phyloP scores from a whole-genome alignment of 2,113 vertebrate genomes.

The Polypterus bichir region DNA sequence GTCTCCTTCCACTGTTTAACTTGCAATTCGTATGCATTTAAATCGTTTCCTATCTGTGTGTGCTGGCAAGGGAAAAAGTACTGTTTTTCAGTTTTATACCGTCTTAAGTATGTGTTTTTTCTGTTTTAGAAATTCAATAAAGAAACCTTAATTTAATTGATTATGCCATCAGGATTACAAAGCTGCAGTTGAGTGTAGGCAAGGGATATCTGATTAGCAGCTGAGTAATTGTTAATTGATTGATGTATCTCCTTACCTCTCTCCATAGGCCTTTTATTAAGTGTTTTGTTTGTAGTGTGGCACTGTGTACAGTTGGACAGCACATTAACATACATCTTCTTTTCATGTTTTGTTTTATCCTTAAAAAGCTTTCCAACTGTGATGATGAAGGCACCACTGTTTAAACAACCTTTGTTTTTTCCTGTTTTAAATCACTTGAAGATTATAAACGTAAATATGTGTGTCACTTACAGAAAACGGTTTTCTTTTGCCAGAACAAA shows the following conservation, averaged over 20 bases:
- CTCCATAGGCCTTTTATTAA: slow-evolving; percentile 44
- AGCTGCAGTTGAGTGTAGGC: slow-evolving; percentile 33
- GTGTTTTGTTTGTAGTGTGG: slow-evolving; percentile 43
- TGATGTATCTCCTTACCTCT: slow-evolving; percentile 57
- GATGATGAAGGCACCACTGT: slow-evolving; percentile 28
- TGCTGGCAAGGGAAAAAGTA: too few relatives aligned
- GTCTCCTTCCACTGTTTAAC: too few relatives aligned
- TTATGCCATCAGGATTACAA: slow-evolving; percentile 58
- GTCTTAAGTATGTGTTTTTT: slow-evolving; percentile 11
- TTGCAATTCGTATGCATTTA: too few relatives aligned
- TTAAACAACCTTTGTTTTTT: neutral
- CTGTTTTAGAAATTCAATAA: slow-evolving; percentile 64
- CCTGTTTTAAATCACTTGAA: neutral
- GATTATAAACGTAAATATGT: neutral
- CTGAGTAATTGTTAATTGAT: slow-evolving; percentile 61
- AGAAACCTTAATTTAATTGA: slow-evolving; percentile 67
- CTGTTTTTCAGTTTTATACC: too few relatives aligned
- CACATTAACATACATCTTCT: slow-evolving; percentile 48
- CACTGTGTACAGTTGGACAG: slow-evolving; percentile 32
- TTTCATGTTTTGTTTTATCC: slow-evolving; percentile 15
- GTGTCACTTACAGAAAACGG: too few relatives aligned
- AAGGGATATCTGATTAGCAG: slow-evolving; percentile 62
- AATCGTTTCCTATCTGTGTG: too few relatives aligned
- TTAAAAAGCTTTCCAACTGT: slow-evolving; percentile 25
- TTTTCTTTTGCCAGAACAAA: too few relatives aligned